These are phyloP conservation scores for Spodoptera picta DNA, from an alignment of 2,888 invertebrate species.

Conservation along the genomic window DNA sequence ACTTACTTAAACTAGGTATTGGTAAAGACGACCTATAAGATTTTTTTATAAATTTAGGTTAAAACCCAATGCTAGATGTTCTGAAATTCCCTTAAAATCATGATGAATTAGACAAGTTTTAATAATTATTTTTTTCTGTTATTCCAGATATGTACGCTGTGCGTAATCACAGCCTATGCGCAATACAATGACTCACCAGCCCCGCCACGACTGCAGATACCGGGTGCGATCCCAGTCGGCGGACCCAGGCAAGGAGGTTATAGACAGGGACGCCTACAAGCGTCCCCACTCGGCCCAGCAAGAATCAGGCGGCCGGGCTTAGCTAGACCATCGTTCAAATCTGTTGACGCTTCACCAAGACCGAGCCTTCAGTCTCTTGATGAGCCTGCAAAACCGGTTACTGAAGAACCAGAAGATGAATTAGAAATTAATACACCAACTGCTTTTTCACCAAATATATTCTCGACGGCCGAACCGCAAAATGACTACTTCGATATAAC, in stretches of 20 bases:
- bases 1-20: no score
- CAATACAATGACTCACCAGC: conserved; percentile 84
- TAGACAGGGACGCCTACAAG: conserved; percentile 80
- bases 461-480: conserved; percentile 82
- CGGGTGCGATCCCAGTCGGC: conserved; percentile 89
- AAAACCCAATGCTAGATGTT: no score
- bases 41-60: no score
- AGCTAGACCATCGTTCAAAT: conserved; percentile 82
- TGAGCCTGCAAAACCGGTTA: conserved; percentile 90
- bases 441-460: conserved; percentile 78
- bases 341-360: conserved; percentile 80
- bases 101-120: not conserved
- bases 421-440: conserved; percentile 88
- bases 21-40: no score
- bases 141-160: conserved; percentile 86
- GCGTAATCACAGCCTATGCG: conserved; percentile 85
- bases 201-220: conserved; percentile 91
- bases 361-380: conserved; percentile 85
- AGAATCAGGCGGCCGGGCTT: conserved; percentile 81
- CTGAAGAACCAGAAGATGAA: conserved; percentile 91
- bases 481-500: conserved; percentile 84
- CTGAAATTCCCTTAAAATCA: not conserved
- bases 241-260: conserved; percentile 76
- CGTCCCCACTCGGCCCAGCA: conserved; percentile 67
- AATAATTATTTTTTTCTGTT: conserved; percentile 32